A percentile compares a stretch with the other conserved stretches of the same genome.
Evolutionary conservation across 2,888 invertebrate genomes (phyloP).

Genomic region (Anthoptus insignis): DNA sequence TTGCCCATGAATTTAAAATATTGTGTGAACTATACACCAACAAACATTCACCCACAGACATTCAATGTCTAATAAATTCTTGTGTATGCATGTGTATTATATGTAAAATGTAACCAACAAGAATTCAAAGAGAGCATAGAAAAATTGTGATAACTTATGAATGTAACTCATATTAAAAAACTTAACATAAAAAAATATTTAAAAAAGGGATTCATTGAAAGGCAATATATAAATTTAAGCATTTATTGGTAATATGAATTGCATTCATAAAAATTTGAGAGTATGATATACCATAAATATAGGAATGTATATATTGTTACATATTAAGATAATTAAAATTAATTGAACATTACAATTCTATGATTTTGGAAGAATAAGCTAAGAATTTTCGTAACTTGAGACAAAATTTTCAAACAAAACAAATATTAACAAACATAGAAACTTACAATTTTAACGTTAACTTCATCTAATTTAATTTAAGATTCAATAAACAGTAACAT

Average conservation of each 20-base stretch:
- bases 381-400: neutral
- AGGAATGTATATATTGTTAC: slow-evolving; percentile 18
- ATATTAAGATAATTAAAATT: neutral
- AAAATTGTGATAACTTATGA: slow-evolving; percentile 63
- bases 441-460: neutral
- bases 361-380: neutral
- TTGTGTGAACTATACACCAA: too few relatives aligned
- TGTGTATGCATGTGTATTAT: neutral
- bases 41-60: too few relatives aligned
- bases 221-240: slow-evolving; percentile 67
- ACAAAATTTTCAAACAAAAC: neutral
- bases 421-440: neutral
- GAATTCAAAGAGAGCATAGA: neutral
- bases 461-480: neutral
- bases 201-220: slow-evolving; percentile 58
- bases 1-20: too few relatives aligned
- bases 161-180: slow-evolving; percentile 81
- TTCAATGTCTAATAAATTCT: too few relatives aligned
- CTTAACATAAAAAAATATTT: neutral
- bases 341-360: neutral
- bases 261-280: slow-evolving; percentile 71
- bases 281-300: slow-evolving; percentile 27
- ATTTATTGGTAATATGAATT: slow-evolving; percentile 84
- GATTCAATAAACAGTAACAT: neutral
- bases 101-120: neutral